Conservation (phyloP, 2,888 invertebrate species). For the Drosophila mercatorum region DNA sequence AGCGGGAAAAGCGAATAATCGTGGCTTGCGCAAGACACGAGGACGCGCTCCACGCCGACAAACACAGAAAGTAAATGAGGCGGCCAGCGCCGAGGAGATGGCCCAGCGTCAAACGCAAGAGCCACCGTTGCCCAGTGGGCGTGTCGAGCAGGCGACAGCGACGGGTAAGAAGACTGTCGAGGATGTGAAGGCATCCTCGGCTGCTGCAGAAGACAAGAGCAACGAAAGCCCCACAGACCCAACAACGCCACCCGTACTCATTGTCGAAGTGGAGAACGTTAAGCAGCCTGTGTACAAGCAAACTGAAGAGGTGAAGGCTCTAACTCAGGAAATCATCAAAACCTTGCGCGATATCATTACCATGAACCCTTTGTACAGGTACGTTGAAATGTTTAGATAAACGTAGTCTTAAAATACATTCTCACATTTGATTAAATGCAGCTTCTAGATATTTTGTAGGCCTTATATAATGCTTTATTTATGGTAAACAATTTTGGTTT, state of each 20-base stretch:
- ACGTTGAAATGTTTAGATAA: conserved; percentile 26
- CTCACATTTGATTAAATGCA: background rate
- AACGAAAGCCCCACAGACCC: conserved; percentile 9
- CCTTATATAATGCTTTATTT: conserved; percentile 1
- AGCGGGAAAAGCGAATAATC: conserved; percentile 78
- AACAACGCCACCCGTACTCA: conserved; percentile 87
- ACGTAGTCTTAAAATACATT: too few species aligned
- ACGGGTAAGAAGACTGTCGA: conserved; percentile 24
- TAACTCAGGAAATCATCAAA: conserved; percentile 98
- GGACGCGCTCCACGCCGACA: conserved; percentile 84
- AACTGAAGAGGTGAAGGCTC: conserved; percentile 97
- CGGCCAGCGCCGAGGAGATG: conserved; percentile 23
- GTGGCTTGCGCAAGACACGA: conserved; percentile 85
- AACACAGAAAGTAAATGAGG: conserved; percentile 34
- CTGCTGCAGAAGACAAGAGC: conserved; percentile 6
- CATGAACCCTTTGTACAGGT: conserved; percentile 96
- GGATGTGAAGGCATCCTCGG: background rate
- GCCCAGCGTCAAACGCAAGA: conserved; percentile 50
- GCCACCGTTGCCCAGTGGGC: conserved; percentile 36
- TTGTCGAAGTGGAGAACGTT: conserved; percentile 98
- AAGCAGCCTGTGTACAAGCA: conserved; percentile 94
- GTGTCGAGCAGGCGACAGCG: conserved; percentile 21
- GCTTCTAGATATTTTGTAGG: background rate
- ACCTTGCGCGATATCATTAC: conserved; percentile 99
- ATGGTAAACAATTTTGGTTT: background rate